Conservation (phyloP, 2,113 vertebrate species). For the Phodopus roborovskii region DNA sequence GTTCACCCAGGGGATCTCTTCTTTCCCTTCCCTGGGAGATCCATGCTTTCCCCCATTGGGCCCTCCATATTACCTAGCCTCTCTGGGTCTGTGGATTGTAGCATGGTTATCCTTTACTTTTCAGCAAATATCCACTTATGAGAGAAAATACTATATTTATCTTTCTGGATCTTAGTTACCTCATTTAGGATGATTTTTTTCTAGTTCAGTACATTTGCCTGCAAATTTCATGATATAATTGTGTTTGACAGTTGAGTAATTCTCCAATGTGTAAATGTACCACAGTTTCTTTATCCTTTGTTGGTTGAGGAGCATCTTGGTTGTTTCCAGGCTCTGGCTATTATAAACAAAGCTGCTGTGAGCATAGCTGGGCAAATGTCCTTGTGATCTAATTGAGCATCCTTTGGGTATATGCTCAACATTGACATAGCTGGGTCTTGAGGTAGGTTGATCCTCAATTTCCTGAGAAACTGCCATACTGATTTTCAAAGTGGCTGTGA, state of each 20-base stretch:
- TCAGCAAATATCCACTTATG: neutral
- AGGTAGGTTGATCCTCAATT: neutral
- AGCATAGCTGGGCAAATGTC: too few species aligned
- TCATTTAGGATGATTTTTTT: neutral
- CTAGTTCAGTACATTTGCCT: neutral
- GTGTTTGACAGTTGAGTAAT: neutral
- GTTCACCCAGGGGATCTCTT: neutral
- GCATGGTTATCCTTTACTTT: neutral
- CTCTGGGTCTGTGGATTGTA: neutral
- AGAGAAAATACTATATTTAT: neutral
- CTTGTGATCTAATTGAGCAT: neutral
- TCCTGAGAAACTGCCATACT: neutral
- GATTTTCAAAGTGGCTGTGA: neutral
- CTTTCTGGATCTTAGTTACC: neutral
- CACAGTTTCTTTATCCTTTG: too few species aligned
- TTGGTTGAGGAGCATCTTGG: too few species aligned
- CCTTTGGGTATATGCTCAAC: neutral
- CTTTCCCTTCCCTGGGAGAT: neutral
- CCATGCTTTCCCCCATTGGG: neutral
- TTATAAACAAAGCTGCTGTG: too few species aligned
- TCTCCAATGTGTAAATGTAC: too few species aligned
- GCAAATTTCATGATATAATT: neutral
- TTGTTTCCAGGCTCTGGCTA: too few species aligned
- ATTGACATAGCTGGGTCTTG: neutral
- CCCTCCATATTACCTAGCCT: neutral